phyloP scores from a whole-genome alignment of 2,113 vertebrate species.

The Actenoides hombroni region DNA sequence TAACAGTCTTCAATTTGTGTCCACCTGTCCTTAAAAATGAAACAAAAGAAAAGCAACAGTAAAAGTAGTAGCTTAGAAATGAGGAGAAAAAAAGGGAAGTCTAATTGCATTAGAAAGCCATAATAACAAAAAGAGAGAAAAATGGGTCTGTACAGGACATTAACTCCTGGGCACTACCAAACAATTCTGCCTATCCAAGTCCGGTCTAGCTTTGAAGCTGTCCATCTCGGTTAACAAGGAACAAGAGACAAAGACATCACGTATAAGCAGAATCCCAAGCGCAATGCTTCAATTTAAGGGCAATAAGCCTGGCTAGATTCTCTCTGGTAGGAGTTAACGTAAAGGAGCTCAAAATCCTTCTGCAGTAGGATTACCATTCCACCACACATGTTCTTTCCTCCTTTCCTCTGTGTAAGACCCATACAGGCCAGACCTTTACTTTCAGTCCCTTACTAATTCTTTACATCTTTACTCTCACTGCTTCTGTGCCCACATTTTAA shows the following conservation, averaged over 20 bases:
- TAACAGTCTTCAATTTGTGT: neutral
- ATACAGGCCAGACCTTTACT: fast-evolving
- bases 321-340: neutral
- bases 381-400: neutral
- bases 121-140: neutral
- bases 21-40: neutral
- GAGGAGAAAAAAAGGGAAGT: neutral
- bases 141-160: neutral
- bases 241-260: neutral
- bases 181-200: neutral
- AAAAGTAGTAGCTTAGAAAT: neutral
- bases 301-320: neutral
- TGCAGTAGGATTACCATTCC: neutral
- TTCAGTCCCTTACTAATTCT: neutral
- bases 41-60: neutral
- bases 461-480: neutral
- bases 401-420: neutral
- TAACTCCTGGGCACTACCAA: neutral
- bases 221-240: neutral
- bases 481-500: neutral
- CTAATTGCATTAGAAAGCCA: neutral
- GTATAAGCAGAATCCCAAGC: neutral
- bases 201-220: neutral
- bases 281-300: neutral
- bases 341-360: neutral